A percentile compares a stretch with the other conserved stretches of the same genome.
Evolutionary conservation across 2,797 vertebrate species (phyloP).

Genomic region (Pangasius djambal): DNA sequence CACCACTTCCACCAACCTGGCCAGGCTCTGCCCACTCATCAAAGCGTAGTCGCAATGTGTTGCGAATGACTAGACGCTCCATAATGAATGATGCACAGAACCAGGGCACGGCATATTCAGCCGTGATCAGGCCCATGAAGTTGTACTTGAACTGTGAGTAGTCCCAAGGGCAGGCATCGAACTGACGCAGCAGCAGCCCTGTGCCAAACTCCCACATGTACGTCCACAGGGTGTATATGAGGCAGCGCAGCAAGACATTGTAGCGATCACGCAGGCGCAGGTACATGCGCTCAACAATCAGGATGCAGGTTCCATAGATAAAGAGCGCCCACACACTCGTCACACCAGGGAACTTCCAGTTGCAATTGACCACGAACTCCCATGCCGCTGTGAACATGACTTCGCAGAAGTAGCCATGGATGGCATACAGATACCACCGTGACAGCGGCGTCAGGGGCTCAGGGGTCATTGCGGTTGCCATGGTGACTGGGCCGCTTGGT

Average conservation of each 20-base stretch:
- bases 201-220: slow-evolving; percentile 98
- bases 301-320: slow-evolving; percentile 98
- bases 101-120: slow-evolving; percentile 98
- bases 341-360: slow-evolving; percentile 98
- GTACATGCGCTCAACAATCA: slow-evolving; percentile 96
- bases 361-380: slow-evolving; percentile 94
- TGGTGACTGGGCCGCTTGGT: slow-evolving; percentile 67
- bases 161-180: slow-evolving; percentile 97
- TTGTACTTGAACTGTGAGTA: slow-evolving; percentile 96
- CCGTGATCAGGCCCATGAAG: slow-evolving; percentile 97
- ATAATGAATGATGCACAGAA: slow-evolving; percentile 93
- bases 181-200: slow-evolving; percentile 90
- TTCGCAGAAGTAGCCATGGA: slow-evolving; percentile 98
- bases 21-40: slow-evolving; percentile 82
- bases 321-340: slow-evolving; percentile 98
- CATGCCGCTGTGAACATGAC: slow-evolving; percentile 99
- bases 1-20: slow-evolving; percentile 57
- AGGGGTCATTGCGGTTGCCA: slow-evolving; percentile 69
- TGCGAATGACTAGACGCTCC: slow-evolving; percentile 93
- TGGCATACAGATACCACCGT: slow-evolving; percentile 98
- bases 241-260: slow-evolving; percentile 87
- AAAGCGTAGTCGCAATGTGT: slow-evolving; percentile 90
- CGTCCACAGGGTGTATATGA: slow-evolving; percentile 97
- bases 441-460: slow-evolving; percentile 90
- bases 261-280: slow-evolving; percentile 84